Conservation (phyloP, 1,140 invertebrate species). For the Sycophaga agraensis region DNA sequence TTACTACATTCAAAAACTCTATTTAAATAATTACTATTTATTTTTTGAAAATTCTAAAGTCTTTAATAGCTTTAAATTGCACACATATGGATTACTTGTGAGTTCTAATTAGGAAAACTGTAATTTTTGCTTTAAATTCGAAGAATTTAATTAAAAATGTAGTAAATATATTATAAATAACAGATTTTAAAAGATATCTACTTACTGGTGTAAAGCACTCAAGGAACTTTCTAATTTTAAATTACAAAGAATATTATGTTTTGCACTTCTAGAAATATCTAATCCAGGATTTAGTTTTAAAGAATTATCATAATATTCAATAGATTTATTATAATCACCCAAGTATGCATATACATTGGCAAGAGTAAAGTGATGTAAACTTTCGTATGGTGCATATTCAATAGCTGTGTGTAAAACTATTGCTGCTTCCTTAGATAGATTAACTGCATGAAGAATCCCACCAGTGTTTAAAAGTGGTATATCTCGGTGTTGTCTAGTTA, state of each 20-base stretch:
- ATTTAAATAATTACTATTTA: conserved; percentile 51
- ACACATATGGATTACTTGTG: too few species aligned
- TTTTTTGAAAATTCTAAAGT: conserved; percentile 70
- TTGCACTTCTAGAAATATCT: conserved; percentile 61
- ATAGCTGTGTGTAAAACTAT: too few species aligned
- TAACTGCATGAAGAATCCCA: conserved; percentile 77
- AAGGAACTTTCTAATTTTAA: conserved; percentile 68
- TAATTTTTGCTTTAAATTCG: too few species aligned
- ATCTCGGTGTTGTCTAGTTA: conserved; percentile 71
- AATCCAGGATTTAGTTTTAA: conserved; percentile 65
- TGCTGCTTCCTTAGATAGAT: conserved; percentile 67
- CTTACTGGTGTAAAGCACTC: too few species aligned
- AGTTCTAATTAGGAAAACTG: too few species aligned
- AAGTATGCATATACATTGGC: too few species aligned
- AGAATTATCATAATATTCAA: conserved; percentile 72
- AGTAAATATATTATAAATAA: too few species aligned
- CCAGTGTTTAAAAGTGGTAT: conserved; percentile 79
- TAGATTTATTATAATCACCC: conserved; percentile 66
- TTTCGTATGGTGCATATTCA: too few species aligned
- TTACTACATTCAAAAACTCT: conserved; percentile 8
- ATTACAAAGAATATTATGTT: conserved; percentile 71
- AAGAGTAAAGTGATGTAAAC: too few species aligned
- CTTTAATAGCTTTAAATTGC: too few species aligned
- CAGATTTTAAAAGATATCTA: too few species aligned
- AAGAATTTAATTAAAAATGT: too few species aligned